Evolutionary conservation across 1,140 invertebrate species (phyloP).

Genomic region (Drosophila tristis): DNA sequence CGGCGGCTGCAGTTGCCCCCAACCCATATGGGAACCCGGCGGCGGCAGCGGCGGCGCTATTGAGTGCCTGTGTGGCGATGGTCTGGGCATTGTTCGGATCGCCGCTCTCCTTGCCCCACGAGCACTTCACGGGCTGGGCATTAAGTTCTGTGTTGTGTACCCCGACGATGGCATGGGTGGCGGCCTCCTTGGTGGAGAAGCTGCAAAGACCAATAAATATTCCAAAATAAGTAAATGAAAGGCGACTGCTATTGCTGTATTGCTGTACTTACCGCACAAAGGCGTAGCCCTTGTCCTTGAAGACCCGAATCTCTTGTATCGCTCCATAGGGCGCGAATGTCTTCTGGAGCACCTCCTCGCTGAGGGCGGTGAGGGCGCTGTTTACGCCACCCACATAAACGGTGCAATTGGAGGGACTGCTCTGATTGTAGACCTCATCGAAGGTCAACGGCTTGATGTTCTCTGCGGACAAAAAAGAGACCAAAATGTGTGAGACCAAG

Average conservation of each 20-base stretch:
- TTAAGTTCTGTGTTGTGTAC: conserved; percentile 99
- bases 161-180: conserved; percentile 98
- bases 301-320: conserved; percentile 99
- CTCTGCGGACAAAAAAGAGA: conserved; percentile 85
- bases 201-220: conserved; percentile 84
- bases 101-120: conserved; percentile 99
- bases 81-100: conserved; percentile 93
- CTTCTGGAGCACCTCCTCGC: conserved; percentile 98
- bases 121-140: conserved; percentile 99
- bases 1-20: conserved; percentile 78
- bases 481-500: not conserved
- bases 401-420: conserved; percentile 98
- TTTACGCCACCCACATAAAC: conserved; percentile 99
- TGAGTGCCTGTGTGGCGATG: conserved; percentile 86
- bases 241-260: not conserved
- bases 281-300: conserved; percentile 99
- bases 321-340: conserved; percentile 97
- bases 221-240: not conserved
- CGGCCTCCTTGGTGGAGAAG: conserved; percentile 98
- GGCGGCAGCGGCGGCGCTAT: conserved; percentile 74
- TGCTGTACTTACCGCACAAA: conserved; percentile 93
- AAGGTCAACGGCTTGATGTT: conserved; percentile 96
- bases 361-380: conserved; percentile 95
- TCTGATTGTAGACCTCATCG: conserved; percentile 99
- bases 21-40: conserved; percentile 80